Percentiles rank a stretch among this genome's conserved stretches.
Conservation (phyloP, 1,140 invertebrate genomes). For the Carposina sasakii region DNA sequence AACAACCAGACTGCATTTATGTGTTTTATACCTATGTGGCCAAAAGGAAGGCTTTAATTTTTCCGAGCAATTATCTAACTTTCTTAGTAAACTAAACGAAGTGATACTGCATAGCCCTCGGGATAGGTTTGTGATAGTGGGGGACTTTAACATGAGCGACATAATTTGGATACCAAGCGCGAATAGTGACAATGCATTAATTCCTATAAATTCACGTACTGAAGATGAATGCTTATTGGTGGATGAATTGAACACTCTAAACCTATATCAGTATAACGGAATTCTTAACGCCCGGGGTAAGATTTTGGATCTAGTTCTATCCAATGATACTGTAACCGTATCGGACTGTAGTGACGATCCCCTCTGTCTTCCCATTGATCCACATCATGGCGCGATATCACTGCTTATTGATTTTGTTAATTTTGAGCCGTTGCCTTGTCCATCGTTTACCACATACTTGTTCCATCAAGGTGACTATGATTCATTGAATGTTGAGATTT, state of each 20-base stretch:
- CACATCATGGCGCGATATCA: conserved; percentile 17
- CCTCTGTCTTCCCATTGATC: conserved; percentile 18
- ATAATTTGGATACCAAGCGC: neutral
- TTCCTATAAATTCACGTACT: neutral
- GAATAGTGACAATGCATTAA: no score
- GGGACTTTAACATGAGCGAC: conserved; percentile 14
- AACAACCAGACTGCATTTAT: neutral
- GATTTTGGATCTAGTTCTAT: conserved; percentile 20
- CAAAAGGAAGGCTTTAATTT: neutral
- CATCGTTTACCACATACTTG: no score
- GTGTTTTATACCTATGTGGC: neutral
- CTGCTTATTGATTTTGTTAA: no score
- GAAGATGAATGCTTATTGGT: conserved; percentile 7
- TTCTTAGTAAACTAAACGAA: neutral
- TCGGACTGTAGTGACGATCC: conserved; percentile 8
- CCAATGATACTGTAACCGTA: conserved; percentile 11
- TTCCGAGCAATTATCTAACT: neutral
- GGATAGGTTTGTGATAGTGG: conserved; percentile 11
- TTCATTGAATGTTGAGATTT: no score
- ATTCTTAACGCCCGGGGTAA: conserved; percentile 12
- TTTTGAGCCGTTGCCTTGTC: no score
- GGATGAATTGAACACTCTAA: conserved; percentile 13
- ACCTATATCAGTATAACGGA: conserved; percentile 14
- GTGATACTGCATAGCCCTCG: conserved; percentile 1
- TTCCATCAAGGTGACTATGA: no score